Conservation (phyloP, 2,888 invertebrate genomes). For the Ctenicera cuprea region DNA sequence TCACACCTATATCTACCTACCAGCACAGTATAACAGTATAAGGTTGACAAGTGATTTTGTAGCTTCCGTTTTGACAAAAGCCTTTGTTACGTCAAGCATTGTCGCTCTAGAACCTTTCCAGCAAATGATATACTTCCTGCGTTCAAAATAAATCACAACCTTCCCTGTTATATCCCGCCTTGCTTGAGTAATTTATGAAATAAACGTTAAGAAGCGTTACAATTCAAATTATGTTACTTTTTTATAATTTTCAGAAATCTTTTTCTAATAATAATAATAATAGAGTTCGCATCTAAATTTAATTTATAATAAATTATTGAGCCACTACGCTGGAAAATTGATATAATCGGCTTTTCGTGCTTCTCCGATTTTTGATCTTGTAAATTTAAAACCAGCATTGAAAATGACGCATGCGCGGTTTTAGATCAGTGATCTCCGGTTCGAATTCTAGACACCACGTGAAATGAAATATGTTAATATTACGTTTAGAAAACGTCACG, state of each 20-base stretch:
- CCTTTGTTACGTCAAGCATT: conserved; percentile 3
- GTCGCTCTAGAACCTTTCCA: not conserved
- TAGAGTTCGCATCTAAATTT: too few species aligned
- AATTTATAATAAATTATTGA: too few species aligned
- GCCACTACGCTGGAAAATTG: too few species aligned
- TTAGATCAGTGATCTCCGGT: conserved; percentile 15
- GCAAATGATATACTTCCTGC: conserved; percentile 4
- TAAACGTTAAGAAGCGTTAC: too few species aligned
- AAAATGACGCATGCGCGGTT: conserved; percentile 8
- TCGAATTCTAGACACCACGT: not conserved
- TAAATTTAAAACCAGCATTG: conserved; percentile 3
- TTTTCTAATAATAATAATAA: too few species aligned
- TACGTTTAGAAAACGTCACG: conserved; percentile 5
- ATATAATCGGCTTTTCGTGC: not conserved
- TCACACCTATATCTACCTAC: too few species aligned
- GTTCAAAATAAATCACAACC: conserved; percentile 5
- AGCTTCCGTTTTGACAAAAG: conserved; percentile 7
- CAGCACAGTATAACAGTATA: not conserved
- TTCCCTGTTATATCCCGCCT: not conserved
- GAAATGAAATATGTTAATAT: conserved; percentile 4
- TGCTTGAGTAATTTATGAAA: not conserved
- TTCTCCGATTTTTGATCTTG: conserved; percentile 4
- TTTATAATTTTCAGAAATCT: too few species aligned
- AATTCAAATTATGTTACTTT: too few species aligned
- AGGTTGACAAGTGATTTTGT: conserved; percentile 20